Evolutionary conservation across 2,113 vertebrate species (phyloP).

Genomic region (Phylloscopus trochiloides): DNA sequence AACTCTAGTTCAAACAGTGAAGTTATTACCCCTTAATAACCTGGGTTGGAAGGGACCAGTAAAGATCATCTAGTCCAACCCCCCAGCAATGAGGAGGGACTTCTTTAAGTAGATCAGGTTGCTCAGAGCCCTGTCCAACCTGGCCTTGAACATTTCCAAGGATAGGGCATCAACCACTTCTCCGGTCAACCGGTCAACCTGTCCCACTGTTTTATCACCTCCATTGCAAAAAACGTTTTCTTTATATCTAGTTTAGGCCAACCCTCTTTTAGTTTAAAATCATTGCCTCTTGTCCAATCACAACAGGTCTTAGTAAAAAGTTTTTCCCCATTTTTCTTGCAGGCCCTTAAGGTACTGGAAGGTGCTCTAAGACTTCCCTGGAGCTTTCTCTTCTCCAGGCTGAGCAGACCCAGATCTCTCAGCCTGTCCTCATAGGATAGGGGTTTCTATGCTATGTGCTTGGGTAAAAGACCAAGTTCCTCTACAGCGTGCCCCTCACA

Average conservation of each 20-base stretch:
- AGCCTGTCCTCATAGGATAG: neutral
- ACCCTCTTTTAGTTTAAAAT: neutral
- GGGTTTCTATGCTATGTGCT: neutral
- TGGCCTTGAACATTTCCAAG: neutral
- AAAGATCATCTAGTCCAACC: neutral
- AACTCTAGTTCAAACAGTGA: neutral
- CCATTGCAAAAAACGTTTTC: neutral
- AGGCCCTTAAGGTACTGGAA: neutral
- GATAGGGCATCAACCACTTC: neutral
- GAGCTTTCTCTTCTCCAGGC: neutral
- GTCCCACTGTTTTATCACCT: neutral
- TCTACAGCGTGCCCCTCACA: neutral
- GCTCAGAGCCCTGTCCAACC: neutral
- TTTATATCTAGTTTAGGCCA: neutral
- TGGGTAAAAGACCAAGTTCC: neutral
- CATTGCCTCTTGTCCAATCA: neutral
- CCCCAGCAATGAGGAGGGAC: neutral
- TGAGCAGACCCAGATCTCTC: neutral
- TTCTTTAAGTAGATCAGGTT: neutral
- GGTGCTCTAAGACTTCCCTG: neutral
- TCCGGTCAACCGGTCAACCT: neutral
- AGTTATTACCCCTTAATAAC: neutral
- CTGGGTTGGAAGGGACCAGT: neutral
- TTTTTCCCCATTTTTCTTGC: neutral
- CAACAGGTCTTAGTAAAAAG: neutral